Base-by-base conservation (phyloP, 2,888 invertebrate genomes). In the Gisinianus flammeolus region DNA sequence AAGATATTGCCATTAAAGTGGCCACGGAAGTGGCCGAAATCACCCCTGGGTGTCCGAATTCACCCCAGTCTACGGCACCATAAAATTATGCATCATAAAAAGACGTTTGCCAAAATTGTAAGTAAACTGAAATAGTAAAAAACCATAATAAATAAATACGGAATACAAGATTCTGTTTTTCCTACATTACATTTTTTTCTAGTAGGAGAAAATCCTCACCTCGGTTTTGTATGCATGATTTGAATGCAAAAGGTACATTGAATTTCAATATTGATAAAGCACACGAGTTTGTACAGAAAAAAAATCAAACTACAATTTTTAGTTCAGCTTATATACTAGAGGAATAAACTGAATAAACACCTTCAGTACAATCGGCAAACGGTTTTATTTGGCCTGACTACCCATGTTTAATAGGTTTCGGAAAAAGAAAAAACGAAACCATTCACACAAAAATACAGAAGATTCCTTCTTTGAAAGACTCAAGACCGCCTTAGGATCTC, bases 21-120 rank as follows among this genome's bases (percentile, higher is more conserved):
- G n/a, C n/a, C n/a, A n/a, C n/a, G n/a, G n/a, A n/a, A n/a, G n/a
- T n/a, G n/a, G n/a, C n/a, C n/a, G n/a, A n/a, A n/a, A n/a, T n/a
- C n/a, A n/a, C n/a, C n/a, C n/a, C n/a, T n/a, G n/a, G n/a, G n/a
- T n/a, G n/a, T n/a, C n/a, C n/a, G n/a, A n/a, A n/a, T n/a, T n/a
- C n/a, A n/a, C n/a, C n/a, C n/a, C n/a, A n/a, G n/a, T n/a, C n/a
- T n/a, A n/a, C n/a, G n/a, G n/a, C n/a, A 58, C 22, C 56, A 58
- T 58, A 22, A n/a, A 58, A 58, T n/a, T 58, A 58, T n/a, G 22
- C 22, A 22, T 58, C 56, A 22, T 58, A 58, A 58, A 58, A 58
- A 58, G 56, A 8, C 19, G 19, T 58, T n/a, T 58, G n/a, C 22
- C 56, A 58, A 22, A 58, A 58, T n/a, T 58, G 56, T 58, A 58